A percentile compares a stretch with the other conserved stretches of the same genome.
These are phyloP conservation scores for Alviniconcha strummeri DNA, from an alignment of 2,888 invertebrate genomes.

Conservation along the genomic window DNA sequence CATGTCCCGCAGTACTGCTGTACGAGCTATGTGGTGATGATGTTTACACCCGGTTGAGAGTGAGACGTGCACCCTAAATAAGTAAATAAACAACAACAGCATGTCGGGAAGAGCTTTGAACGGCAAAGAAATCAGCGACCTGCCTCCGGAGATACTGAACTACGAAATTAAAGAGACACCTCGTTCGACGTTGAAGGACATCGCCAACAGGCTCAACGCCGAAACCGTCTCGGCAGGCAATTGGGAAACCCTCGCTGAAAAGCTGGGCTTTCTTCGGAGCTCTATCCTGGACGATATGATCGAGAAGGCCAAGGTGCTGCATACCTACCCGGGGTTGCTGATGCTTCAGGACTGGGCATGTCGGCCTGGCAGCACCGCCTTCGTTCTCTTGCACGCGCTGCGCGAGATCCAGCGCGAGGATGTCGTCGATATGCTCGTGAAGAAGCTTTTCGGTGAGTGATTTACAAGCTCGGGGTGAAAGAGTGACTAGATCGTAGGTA, in stretches of 20 bases:
- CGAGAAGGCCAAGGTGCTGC: constrained; percentile 27
- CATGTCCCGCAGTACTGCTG: too few species aligned
- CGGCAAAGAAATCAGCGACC: constrained; percentile 28
- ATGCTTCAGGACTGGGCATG: constrained; percentile 35
- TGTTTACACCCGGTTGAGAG: too few species aligned
- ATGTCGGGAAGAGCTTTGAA: not conserved
- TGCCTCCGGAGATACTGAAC: constrained; percentile 29
- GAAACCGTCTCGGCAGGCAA: constrained; percentile 24
- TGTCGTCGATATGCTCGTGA: constrained; percentile 29
- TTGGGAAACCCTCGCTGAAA: constrained; percentile 39
- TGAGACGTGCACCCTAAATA: too few species aligned
- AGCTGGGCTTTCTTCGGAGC: constrained; percentile 34
- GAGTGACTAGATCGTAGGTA: not conserved
- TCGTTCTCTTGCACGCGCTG: constrained; percentile 37
- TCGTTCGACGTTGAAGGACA: constrained; percentile 25
- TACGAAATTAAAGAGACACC: constrained; percentile 24
- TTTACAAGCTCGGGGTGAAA: not conserved
- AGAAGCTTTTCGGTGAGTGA: constrained; percentile 30
- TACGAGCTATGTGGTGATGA: too few species aligned
- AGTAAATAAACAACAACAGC: too few species aligned
- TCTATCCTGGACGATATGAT: constrained; percentile 21
- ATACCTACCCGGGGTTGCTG: constrained; percentile 34
- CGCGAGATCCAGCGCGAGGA: constrained; percentile 33
- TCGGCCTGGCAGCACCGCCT: constrained; percentile 35
- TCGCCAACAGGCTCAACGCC: constrained; percentile 29